Evolutionary conservation across 2,113 vertebrate genomes (phyloP), one percentile per base, ranked within the genome.

Genomic region (Anolis sagrei): DNA sequence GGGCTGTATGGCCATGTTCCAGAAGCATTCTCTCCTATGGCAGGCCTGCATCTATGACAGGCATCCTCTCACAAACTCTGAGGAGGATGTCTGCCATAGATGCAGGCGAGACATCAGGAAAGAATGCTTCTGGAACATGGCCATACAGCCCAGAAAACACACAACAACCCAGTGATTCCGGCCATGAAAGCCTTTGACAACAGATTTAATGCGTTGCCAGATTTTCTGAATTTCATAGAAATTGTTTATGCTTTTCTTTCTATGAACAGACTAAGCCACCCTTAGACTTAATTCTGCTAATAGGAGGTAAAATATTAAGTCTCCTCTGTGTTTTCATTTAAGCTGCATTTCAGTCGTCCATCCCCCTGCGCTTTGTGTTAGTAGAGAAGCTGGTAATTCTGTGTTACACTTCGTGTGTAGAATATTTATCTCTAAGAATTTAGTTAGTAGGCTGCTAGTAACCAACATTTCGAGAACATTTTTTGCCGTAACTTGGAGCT

Each of bases 361-460:
- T 1, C 54, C 54, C 54, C 3, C 13, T 29, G 19, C 2, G n/a
- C 39, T 7, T 51, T 18, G 36, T 66, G 54, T 62, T 86, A 8
- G 61, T 64, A 36, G n/a, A 32, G 29, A 48, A 66, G 11, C 27
- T 34, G 0, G 32, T 19, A 0, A 32, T 54, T 48, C 62, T 68
- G 16, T 54, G 16, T 85, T 68, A 72, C 25, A 51, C 64, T 74
- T 44, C 39, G 14, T 16, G 76, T 82, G 72, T 70, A 9, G 49
- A 51, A 44, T 32, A 16, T 87, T 80, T 91, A 62, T 82, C 78
- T 86, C 89, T 90, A 88, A 91, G 66, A 89, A 61, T 34, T 84
- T 92, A 51, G 92, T 93, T 94, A 94, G 93, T 92, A 76, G 86
- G 86, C 85, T 61, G 89, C 91, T 86, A 73, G 83, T 89, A 82